These are phyloP conservation scores for Latrodectus geometricus DNA, from an alignment of 1,140 invertebrate species.

Conservation along the genomic window DNA sequence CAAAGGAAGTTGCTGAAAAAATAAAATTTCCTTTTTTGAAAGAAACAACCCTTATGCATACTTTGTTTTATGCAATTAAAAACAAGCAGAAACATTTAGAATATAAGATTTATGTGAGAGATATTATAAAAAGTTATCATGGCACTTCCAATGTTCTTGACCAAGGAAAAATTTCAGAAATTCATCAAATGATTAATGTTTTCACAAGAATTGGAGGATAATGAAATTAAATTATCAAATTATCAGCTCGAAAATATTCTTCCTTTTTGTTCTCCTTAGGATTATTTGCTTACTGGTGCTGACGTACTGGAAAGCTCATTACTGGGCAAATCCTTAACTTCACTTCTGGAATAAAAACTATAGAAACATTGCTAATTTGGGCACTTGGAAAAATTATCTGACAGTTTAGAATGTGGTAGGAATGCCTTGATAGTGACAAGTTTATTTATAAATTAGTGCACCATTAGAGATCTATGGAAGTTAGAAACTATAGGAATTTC, in stretches of 20 bases:
- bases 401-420: not conserved
- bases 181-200: not conserved
- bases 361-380: not conserved
- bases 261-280: too few species aligned
- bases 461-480: not conserved
- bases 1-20: not conserved
- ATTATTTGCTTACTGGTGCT: conserved; percentile 1
- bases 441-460: not conserved
- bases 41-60: not conserved
- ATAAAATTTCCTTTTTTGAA: not conserved
- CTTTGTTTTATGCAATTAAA: not conserved
- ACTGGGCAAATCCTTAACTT: not conserved
- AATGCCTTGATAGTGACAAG: not conserved
- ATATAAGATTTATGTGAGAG: not conserved
- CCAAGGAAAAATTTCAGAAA: conserved; percentile 6
- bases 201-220: conserved; percentile 1
- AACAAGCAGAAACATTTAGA: not conserved
- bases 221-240: not conserved
- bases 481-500: not conserved
- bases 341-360: not conserved
- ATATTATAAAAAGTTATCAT: not conserved
- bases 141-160: conserved; percentile 14
- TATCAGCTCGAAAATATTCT: not conserved
- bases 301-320: conserved; percentile 6
- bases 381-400: not conserved